These are phyloP conservation scores for Stichodactyla helianthus DNA, from an alignment of 64 coral and sea anemone genomes.

Conservation along the genomic window DNA sequence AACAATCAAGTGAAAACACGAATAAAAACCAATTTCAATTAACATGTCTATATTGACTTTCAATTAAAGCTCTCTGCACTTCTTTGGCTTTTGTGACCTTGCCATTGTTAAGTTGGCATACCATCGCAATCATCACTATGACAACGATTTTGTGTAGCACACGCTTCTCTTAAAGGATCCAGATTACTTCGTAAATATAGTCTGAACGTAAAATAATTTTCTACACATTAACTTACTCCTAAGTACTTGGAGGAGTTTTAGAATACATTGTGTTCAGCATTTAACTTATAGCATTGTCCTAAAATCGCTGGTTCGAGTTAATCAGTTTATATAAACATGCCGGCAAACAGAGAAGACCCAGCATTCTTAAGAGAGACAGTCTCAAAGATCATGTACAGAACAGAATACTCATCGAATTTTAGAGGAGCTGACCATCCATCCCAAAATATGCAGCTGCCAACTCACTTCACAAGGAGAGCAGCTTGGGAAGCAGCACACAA, in stretches of 20 bases:
- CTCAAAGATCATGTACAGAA: conserved; percentile 60
- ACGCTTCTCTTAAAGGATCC: neutral
- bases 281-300: too few species aligned
- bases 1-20: neutral
- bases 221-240: too few species aligned
- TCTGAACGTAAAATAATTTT: too few species aligned
- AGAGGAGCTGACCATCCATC: conserved; percentile 49
- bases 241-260: neutral
- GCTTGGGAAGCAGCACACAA: conserved; percentile 56
- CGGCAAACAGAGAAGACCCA: conserved; percentile 30
- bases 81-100: neutral
- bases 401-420: conserved; percentile 65
- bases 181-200: neutral
- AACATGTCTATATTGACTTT: neutral
- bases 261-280: neutral
- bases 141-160: neutral
- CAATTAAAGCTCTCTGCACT: neutral
- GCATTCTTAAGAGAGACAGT: conserved; percentile 64
- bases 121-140: neutral
- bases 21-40: neutral
- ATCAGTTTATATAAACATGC: conserved; percentile 3
- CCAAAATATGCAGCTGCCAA: conserved; percentile 47
- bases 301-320: too few species aligned
- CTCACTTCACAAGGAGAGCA: conserved; percentile 25
- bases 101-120: neutral